Evolutionary conservation across 2,797 vertebrate genomes (phyloP).

Genomic region (Crypturellus tataupa): DNA sequence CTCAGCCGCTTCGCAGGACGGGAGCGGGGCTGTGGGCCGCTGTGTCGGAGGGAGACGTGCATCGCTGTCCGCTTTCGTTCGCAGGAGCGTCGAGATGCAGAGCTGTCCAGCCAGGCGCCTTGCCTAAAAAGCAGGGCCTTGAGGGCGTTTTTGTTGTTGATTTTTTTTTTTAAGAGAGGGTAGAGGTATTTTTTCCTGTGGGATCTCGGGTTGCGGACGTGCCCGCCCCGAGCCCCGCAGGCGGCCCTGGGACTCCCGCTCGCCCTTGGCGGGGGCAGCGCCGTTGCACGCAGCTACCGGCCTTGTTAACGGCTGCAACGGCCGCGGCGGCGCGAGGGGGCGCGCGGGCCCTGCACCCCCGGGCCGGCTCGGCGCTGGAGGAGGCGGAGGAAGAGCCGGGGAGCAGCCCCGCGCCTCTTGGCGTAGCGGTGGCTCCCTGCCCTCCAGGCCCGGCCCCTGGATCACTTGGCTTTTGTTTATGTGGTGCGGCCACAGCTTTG

Average conservation of each 20-base stretch:
- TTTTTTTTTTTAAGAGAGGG: too few relatives aligned
- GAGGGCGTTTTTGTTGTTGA: too few relatives aligned
- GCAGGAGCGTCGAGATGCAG: not conserved
- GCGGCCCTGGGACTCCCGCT: too few relatives aligned
- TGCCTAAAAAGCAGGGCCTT: not conserved
- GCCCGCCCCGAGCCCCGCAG: too few relatives aligned
- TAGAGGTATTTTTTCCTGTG: not conserved
- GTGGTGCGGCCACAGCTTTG: rapidly evolving
- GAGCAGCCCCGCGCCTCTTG: rapidly evolving
- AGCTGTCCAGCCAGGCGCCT: not conserved
- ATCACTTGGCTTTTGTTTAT: too few relatives aligned
- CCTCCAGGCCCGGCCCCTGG: rapidly evolving
- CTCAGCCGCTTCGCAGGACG: not conserved
- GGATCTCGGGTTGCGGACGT: not conserved
- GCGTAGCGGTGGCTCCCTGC: rapidly evolving
- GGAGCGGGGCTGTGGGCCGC: not conserved
- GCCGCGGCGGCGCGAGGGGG: not conserved
- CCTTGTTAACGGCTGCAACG: not conserved
- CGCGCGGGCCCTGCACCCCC: not conserved
- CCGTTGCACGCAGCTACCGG: too few relatives aligned
- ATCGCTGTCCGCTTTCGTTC: not conserved
- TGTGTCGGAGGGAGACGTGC: not conserved
- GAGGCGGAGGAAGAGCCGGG: too few relatives aligned
- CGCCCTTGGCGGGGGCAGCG: too few relatives aligned
- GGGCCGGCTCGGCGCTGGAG: not conserved